Evolutionary conservation across 2,888 invertebrate species (phyloP).

Genomic region (Drosophila anomalata): DNA sequence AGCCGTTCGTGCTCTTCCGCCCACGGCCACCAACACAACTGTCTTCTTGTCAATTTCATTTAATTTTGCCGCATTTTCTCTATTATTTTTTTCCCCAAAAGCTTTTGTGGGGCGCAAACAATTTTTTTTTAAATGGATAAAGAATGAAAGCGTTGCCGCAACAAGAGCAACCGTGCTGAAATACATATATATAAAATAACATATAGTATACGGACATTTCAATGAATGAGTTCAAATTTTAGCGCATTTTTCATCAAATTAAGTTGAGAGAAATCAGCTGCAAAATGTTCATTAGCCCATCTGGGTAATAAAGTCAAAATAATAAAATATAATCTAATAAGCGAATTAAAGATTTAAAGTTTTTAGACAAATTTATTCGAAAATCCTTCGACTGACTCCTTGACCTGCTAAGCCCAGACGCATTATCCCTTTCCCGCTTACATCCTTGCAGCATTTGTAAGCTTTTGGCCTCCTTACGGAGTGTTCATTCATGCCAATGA

Average conservation of each 20-base stretch:
- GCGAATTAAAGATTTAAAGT: background rate
- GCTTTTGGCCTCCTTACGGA: conserved; percentile 48
- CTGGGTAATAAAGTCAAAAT: conserved; percentile 12
- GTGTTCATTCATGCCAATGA: conserved; percentile 54
- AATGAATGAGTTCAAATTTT: conserved; percentile 39
- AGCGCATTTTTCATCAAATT: conserved; percentile 14
- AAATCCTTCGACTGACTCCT: conserved; percentile 46
- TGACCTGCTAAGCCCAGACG: conserved; percentile 51
- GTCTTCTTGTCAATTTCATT: conserved; percentile 63
- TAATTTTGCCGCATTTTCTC: conserved; percentile 62
- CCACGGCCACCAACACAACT: conserved; percentile 23
- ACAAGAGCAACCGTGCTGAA: conserved; percentile 26
- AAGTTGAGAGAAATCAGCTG: conserved; percentile 16
- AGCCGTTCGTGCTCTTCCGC: conserved; percentile 29
- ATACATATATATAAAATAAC: conserved; percentile 8
- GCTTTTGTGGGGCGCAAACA: conserved; percentile 52
- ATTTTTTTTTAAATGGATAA: conserved; percentile 62
- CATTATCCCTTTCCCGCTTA: conserved; percentile 6
- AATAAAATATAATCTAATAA: conserved; percentile 7
- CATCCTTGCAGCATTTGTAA: conserved; percentile 41
- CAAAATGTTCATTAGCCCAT: conserved; percentile 3
- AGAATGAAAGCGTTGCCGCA: conserved; percentile 48
- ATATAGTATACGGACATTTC: conserved; percentile 23
- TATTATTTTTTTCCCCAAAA: conserved; percentile 36
- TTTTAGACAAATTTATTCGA: background rate